phyloP scores from a whole-genome alignment of 2,113 vertebrate genomes.

The Laticauda laticaudata region DNA sequence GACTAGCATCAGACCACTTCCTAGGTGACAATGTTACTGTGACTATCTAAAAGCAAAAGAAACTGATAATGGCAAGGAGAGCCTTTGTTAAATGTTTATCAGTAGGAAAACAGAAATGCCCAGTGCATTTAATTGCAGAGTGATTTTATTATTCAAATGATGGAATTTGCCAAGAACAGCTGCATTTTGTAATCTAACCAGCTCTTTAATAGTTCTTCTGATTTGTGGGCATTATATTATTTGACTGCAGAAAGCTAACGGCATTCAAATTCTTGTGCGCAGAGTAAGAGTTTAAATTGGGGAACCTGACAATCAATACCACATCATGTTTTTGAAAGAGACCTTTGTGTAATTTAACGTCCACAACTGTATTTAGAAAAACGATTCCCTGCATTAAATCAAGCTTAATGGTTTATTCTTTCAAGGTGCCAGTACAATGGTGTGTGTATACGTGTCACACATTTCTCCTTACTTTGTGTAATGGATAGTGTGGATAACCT shows the following conservation, averaged over 20 bases:
- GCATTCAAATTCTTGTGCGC: constrained; percentile 48
- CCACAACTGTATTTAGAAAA: constrained; percentile 51
- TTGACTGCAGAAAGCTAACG: constrained; percentile 35
- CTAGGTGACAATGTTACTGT: constrained; percentile 32
- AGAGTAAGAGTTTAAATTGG: constrained; percentile 46
- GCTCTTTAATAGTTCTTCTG: constrained; percentile 50
- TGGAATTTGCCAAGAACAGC: constrained; percentile 58
- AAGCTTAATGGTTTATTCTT: constrained; percentile 48
- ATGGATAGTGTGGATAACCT: background rate
- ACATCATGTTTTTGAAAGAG: constrained; percentile 31
- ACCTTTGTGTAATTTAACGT: constrained; percentile 30
- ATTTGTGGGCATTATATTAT: constrained; percentile 48
- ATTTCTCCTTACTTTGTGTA: background rate
- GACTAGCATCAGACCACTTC: background rate
- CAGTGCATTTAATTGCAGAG: constrained; percentile 60
- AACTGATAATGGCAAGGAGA: constrained; percentile 41
- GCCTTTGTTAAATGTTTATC: constrained; percentile 54
- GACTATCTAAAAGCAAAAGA: constrained; percentile 45
- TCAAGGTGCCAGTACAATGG: constrained; percentile 2
- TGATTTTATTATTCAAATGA: constrained; percentile 62
- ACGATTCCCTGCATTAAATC: constrained; percentile 46
- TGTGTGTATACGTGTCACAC: background rate
- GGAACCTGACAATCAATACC: constrained; percentile 29
- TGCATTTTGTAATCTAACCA: constrained; percentile 56
- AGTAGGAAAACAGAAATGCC: constrained; percentile 59